Conservation (phyloP, 2,888 invertebrate species). For the Chrysolina oricalcia region DNA sequence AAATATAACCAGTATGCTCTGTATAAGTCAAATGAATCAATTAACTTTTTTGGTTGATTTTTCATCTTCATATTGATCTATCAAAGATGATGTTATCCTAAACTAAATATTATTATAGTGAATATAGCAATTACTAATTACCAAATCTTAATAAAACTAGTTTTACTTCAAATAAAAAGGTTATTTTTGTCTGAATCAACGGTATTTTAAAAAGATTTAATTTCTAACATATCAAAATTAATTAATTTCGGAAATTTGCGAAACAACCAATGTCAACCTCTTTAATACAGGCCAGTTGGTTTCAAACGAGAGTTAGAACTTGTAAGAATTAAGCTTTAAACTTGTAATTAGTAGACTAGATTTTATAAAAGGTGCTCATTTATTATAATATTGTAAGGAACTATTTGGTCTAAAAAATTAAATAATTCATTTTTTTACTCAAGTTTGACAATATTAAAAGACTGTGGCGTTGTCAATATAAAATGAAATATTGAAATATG, state of each 20-base stretch:
- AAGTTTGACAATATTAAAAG: conserved; percentile 67
- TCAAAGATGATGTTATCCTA: too few species aligned
- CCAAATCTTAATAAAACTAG: background rate
- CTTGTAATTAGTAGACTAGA: conserved; percentile 59
- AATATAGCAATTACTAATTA: too few species aligned
- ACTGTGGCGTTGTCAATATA: conserved; percentile 58
- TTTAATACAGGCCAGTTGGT: conserved; percentile 58
- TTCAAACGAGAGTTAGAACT: conserved; percentile 54
- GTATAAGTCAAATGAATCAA: too few species aligned
- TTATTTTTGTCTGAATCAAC: conserved; percentile 40
- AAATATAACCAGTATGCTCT: background rate
- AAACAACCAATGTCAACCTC: conserved; percentile 60
- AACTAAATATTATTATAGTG: too few species aligned
- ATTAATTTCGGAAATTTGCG: conserved; percentile 53
- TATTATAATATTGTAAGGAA: conserved; percentile 51
- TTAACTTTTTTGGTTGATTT: too few species aligned
- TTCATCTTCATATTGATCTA: too few species aligned
- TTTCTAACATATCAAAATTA: conserved; percentile 62
- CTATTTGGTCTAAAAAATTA: conserved; percentile 45
- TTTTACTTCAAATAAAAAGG: background rate
- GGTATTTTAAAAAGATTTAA: conserved; percentile 38
- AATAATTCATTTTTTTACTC: conserved; percentile 50
- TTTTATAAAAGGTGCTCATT: conserved; percentile 65
- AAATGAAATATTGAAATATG: conserved; percentile 26
- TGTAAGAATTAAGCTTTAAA: conserved; percentile 64